Percentiles rank a stretch among this genome's conserved stretches.
phyloP scores from a whole-genome alignment of 2,888 invertebrate genomes.

The Drosophila picticornis region DNA sequence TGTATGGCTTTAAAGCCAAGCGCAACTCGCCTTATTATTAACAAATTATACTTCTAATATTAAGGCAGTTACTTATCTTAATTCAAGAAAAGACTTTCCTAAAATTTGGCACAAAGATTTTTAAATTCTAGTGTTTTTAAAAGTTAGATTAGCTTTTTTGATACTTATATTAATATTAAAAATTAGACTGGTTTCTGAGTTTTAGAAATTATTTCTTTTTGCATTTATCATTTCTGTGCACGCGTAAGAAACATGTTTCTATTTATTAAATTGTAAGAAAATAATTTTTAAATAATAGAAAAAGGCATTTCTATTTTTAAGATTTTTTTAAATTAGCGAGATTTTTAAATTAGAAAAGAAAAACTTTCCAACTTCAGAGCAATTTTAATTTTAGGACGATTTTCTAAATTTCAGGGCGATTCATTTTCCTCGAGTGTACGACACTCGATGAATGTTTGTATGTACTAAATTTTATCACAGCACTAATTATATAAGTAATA shows the following conservation, averaged over 20 bases:
- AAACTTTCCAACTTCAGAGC: neutral
- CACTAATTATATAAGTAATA: constrained; percentile 5
- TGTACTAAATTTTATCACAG: constrained; percentile 54
- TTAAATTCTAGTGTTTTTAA: neutral
- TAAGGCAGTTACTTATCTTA: neutral
- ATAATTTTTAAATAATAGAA: neutral
- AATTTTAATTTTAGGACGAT: neutral
- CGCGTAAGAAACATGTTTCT: neutral
- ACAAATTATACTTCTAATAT: neutral
- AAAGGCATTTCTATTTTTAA: neutral
- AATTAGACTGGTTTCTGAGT: neutral
- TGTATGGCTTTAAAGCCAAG: too few relatives aligned
- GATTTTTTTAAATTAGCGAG: neutral
- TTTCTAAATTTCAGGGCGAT: neutral
- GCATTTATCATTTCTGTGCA: neutral
- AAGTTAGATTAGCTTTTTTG: neutral
- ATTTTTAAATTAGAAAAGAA: neutral
- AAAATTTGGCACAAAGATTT: neutral
- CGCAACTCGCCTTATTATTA: neutral
- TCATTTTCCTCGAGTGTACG: neutral
- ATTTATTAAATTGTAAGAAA: neutral
- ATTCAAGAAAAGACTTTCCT: neutral
- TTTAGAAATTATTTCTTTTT: neutral
- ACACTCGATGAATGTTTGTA: neutral
- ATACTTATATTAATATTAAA: neutral